phyloP scores from a whole-genome alignment of 2,797 vertebrate species.

The Neosilurus mollespiculum region DNA sequence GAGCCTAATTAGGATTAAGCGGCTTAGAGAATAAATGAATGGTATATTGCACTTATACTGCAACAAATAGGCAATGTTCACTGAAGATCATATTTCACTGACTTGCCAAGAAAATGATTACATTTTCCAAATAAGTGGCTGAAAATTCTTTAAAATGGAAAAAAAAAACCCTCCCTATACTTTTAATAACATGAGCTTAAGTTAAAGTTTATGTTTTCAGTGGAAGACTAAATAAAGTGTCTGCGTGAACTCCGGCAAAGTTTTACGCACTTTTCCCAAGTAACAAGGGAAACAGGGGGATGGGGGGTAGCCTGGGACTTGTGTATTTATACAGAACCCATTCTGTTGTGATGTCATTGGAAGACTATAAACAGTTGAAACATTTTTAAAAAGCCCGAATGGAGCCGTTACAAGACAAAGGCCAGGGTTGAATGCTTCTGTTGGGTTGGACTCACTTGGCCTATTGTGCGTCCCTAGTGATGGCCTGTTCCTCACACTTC shows the following conservation, averaged over 20 bases:
- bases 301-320: conserved; percentile 45
- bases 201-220: conserved; percentile 76
- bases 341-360: conserved; percentile 73
- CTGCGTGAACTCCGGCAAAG: conserved; percentile 58
- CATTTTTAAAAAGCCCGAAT: conserved; percentile 50
- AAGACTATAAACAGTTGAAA: conserved; percentile 64
- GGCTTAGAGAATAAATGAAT: no score
- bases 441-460: conserved; percentile 25
- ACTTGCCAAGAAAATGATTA: background rate
- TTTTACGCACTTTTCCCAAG: conserved; percentile 60
- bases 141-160: background rate
- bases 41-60: background rate
- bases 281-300: conserved; percentile 46
- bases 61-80: background rate
- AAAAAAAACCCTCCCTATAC: background rate
- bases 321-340: conserved; percentile 68
- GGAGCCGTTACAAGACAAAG: conserved; percentile 58
- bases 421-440: conserved; percentile 9
- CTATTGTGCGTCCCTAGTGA: conserved; percentile 35
- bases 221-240: conserved; percentile 72
- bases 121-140: background rate
- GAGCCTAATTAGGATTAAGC: no score
- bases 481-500: conserved; percentile 36
- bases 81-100: background rate
- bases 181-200: conserved; percentile 69